Evolutionary conservation across 2,888 invertebrate species (phyloP).

Genomic region (Tenthredo livida): DNA sequence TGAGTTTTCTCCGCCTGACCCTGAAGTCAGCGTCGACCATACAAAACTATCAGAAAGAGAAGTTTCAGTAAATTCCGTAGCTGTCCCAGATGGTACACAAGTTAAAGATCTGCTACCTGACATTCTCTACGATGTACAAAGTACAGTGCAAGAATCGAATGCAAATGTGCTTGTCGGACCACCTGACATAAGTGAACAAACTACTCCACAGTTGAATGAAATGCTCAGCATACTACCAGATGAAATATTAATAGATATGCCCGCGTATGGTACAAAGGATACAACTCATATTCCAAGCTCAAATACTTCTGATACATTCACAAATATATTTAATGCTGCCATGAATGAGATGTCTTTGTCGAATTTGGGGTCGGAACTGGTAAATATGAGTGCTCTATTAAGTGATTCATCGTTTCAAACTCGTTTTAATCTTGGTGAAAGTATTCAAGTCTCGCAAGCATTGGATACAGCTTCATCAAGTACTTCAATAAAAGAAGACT

Average conservation of each 20-base stretch:
- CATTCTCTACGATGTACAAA: neutral
- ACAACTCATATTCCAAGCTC: neutral
- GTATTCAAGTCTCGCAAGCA: neutral
- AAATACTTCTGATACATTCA: neutral
- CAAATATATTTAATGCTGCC: neutral
- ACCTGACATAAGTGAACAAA: neutral
- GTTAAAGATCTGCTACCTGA: neutral
- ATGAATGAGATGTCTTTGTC: neutral
- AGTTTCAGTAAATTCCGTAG: neutral
- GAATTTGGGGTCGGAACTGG: neutral
- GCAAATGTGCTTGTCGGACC: neutral
- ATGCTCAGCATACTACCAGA: neutral
- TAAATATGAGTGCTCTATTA: slow-evolving; percentile 1
- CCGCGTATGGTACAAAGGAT: neutral
- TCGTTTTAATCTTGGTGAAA: neutral
- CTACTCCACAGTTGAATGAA: neutral
- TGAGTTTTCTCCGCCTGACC: neutral
- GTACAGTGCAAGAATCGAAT: neutral
- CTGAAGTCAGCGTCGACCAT: neutral
- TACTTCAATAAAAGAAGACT: neutral
- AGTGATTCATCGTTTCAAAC: neutral
- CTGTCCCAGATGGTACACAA: neutral
- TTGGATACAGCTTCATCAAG: neutral
- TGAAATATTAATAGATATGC: neutral
- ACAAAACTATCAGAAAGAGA: neutral